A percentile compares a stretch with the other conserved stretches of the same genome.
phyloP scores from a whole-genome alignment of 2,888 invertebrate genomes.

The Drosophila quinaria region DNA sequence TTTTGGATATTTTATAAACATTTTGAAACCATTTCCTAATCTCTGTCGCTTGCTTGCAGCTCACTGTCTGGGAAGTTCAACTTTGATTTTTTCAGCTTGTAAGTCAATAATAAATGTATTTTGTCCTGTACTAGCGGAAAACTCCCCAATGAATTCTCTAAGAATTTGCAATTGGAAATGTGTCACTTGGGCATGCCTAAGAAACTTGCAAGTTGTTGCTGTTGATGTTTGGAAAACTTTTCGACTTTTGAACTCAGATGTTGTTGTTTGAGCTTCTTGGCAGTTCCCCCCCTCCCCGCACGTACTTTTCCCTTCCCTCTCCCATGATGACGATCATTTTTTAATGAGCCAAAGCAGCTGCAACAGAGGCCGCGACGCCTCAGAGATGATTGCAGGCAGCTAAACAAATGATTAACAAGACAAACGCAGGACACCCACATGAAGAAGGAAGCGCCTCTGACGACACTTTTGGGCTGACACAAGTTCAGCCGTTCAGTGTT shows the following conservation, averaged over 20 bases:
- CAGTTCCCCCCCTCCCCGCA: neutral
- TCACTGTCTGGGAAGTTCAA: slow-evolving; percentile 2
- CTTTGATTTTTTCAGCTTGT: slow-evolving; percentile 26
- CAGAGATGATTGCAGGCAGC: slow-evolving; percentile 66
- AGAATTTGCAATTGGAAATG: slow-evolving; percentile 68
- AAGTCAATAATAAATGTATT: slow-evolving; percentile 40
- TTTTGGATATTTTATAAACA: neutral
- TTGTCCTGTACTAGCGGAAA: neutral
- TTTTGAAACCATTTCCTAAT: neutral
- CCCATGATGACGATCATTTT: slow-evolving; percentile 64
- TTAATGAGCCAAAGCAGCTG: slow-evolving; percentile 55
- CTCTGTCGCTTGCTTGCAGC: neutral
- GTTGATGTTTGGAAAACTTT: slow-evolving; percentile 45
- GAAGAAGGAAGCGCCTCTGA: slow-evolving; percentile 16
- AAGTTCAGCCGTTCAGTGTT: slow-evolving; percentile 30
- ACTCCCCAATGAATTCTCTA: slow-evolving; percentile 16
- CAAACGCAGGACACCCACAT: slow-evolving; percentile 50
- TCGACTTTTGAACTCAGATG: slow-evolving; percentile 14
- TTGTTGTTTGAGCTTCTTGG: slow-evolving; percentile 44
- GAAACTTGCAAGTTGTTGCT: slow-evolving; percentile 48
- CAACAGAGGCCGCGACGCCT: slow-evolving; percentile 22
- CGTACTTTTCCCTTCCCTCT: neutral
- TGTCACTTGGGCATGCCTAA: slow-evolving; percentile 65
- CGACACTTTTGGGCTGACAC: slow-evolving; percentile 43
- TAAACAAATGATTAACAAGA: slow-evolving; percentile 74